Conservation (phyloP, 2,888 invertebrate genomes). For the Panopea generosa region DNA sequence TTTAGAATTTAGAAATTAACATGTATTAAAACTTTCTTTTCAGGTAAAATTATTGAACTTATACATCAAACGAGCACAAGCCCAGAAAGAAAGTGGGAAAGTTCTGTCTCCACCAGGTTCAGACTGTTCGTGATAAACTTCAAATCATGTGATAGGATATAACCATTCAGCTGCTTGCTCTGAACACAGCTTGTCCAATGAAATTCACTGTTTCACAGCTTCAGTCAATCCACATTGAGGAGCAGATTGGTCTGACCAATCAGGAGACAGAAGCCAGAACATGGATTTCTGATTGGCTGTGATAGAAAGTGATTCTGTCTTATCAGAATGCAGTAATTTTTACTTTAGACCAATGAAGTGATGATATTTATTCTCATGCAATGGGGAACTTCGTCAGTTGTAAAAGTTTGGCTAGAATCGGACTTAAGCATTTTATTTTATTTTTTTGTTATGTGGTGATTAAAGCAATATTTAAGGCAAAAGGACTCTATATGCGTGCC, state of each 20-base stretch:
- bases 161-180: slow-evolving; percentile 12
- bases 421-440: too few species aligned
- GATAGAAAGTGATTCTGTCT: background rate
- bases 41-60: slow-evolving; percentile 91
- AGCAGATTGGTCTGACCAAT: slow-evolving; percentile 10
- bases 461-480: too few species aligned
- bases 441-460: too few species aligned
- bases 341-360: too few species aligned
- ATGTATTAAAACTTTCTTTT: too few species aligned
- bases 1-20: too few species aligned
- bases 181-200: slow-evolving; percentile 14
- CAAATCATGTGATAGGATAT: slow-evolving; percentile 8
- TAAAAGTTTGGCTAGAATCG: too few species aligned
- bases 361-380: too few species aligned
- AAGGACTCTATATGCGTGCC: too few species aligned
- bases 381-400: too few species aligned
- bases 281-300: background rate
- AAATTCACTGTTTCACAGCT: slow-evolving; percentile 21
- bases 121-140: slow-evolving; percentile 63
- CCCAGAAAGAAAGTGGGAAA: slow-evolving; percentile 71
- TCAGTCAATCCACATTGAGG: slow-evolving; percentile 30
- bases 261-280: slow-evolving; percentile 1
- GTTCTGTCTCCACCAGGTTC: slow-evolving; percentile 63
- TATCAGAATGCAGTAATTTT: too few species aligned
- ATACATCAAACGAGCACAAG: slow-evolving; percentile 89